Base-by-base conservation (phyloP, 2,888 invertebrate genomes). In the Ceramica pisi region DNA sequence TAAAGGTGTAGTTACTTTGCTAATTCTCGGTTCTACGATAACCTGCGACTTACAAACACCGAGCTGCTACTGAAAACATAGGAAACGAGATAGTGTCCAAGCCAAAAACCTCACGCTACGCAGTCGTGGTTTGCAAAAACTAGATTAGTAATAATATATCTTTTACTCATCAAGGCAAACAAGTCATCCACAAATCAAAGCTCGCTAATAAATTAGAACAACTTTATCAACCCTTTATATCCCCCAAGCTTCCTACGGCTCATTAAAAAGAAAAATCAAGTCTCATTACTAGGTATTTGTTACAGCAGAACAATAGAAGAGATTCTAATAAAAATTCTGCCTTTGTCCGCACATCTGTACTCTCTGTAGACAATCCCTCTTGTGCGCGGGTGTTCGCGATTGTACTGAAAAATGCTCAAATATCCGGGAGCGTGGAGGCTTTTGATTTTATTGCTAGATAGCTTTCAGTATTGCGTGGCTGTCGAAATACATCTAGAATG, bases 241-340 rank as follows among this genome's bases (percentile, higher is more conserved):
- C 70, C 44, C 35, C 61, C n/a, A n/a, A 68, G 57, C 59, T 21
- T 78, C 53, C 51, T 21, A 35, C 53, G 51, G 46, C 70, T 21
- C 81, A 81, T 77, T 81, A 84, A 79, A 80, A 68, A 76, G 80
- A 80, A 64, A 80, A 69, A 81, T 80, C 53, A 38, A 57, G 55
- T 56, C 66, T 71, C 68, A 69, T 83, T 71, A 75, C 68, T 55
- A 69, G 69, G 69, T 61, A 83, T 81, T 80, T 75, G 70, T 81
- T 56, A 59, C 69, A 57, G 23, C 63, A 61, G 73, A 71, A 82
- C 67, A 82, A 84, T 82, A 68, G 60, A 63, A 67, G 46, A 65
- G 12, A 70, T 67, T 82, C 74, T 82, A 74, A 82, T 82, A 79
- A 82, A 80, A 80, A 82, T 72, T 56, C 68, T 66, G 63, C 41